A percentile compares a stretch with the other conserved stretches of the same genome.
Evolutionary conservation across 35 echinoderm and acorn worm genomes (phyloP).

Genomic region (Lytechinus pictus): DNA sequence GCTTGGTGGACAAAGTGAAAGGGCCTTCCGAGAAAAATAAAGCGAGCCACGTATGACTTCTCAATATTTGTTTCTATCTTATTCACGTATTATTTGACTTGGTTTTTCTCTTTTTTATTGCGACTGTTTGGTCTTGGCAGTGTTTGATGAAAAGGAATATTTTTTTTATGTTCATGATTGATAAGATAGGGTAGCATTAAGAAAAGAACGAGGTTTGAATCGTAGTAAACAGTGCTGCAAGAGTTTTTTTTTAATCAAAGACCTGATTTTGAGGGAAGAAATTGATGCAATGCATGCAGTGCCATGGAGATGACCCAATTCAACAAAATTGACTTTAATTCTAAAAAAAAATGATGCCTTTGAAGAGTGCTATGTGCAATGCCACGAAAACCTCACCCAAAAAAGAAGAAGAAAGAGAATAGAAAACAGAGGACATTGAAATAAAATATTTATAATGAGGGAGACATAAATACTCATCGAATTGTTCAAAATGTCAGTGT

Average conservation of each 20-base stretch:
- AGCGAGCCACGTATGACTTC: conserved; percentile 56
- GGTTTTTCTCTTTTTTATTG: background rate
- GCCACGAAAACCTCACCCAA: background rate
- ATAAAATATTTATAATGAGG: background rate
- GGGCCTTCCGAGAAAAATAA: conserved; percentile 47
- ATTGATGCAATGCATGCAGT: background rate
- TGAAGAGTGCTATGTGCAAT: background rate
- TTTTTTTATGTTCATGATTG: background rate
- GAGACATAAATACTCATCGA: background rate
- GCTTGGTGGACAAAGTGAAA: conserved; percentile 38
- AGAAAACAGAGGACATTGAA: background rate
- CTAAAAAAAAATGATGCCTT: background rate
- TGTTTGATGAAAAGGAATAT: background rate
- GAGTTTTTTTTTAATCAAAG: background rate
- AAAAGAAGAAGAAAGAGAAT: background rate
- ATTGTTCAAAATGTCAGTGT: background rate
- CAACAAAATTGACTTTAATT: background rate
- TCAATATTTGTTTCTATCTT: conserved; percentile 53
- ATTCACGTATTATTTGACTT: conserved; percentile 43
- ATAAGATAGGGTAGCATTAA: background rate
- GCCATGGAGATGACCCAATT: background rate
- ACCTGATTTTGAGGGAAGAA: background rate
- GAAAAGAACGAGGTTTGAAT: background rate
- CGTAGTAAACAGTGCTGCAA: background rate
- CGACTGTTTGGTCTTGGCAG: conserved; percentile 8